phyloP scores from a whole-genome alignment of 2,888 invertebrate species.

The Rapana venosa region DNA sequence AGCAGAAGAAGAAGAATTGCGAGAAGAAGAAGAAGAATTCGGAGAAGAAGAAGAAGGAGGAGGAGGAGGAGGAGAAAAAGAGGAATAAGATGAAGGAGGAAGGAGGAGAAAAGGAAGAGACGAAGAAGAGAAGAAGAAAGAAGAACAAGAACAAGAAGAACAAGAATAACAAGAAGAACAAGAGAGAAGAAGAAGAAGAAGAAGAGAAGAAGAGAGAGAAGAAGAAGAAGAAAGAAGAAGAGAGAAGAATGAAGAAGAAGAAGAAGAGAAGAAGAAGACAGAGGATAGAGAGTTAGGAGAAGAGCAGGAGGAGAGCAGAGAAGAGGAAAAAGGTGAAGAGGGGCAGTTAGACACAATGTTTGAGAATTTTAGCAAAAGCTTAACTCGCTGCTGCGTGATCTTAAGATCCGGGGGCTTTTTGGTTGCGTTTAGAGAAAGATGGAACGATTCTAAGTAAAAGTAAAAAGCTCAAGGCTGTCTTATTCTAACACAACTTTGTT shows the following conservation, averaged over 20 bases:
- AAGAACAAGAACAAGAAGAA: background rate
- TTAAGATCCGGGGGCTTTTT: too few species aligned
- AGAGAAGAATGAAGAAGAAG: too few species aligned
- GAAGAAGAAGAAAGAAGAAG: background rate
- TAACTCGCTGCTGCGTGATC: too few species aligned
- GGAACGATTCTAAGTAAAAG: too few species aligned
- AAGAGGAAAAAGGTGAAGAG: background rate
- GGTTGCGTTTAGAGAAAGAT: too few species aligned
- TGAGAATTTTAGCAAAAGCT: too few species aligned
- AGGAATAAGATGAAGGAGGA: too few species aligned
- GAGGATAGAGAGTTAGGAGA: background rate
- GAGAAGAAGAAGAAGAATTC: background rate
- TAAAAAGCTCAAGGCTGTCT: too few species aligned
- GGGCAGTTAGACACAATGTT: background rate
- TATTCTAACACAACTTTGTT: too few species aligned
- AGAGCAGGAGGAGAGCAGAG: background rate
- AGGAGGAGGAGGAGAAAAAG: background rate
- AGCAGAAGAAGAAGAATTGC: background rate
- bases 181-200: too few species aligned
- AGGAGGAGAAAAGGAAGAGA: background rate
- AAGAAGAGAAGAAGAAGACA: too few species aligned
- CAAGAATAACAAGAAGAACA: too few species aligned
- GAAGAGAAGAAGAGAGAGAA: background rate
- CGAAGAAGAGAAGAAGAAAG: background rate
- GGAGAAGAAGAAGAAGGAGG: conserved; percentile 2